Percentiles rank a stretch among this genome's conserved stretches.
These are phyloP conservation scores for Catagonus wagneri DNA, from an alignment of 2,113 vertebrate species.

Conservation along the genomic window DNA sequence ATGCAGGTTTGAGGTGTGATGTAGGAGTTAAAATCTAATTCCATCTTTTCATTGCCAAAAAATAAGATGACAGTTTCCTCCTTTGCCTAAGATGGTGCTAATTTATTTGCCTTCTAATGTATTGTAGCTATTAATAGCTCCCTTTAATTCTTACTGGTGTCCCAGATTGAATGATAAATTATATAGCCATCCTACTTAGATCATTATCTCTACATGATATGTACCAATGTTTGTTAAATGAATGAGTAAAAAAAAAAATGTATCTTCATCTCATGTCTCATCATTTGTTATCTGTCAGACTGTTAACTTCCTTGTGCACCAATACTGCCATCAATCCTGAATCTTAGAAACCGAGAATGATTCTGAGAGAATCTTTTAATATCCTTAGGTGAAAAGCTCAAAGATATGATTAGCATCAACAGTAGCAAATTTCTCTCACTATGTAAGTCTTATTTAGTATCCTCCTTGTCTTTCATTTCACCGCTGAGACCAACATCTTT, in stretches of 20 bases:
- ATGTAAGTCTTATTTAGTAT: constrained; percentile 77
- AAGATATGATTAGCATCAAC: constrained; percentile 71
- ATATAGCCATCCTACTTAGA: neutral
- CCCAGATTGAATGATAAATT: neutral
- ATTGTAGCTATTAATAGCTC: neutral
- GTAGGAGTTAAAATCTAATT: neutral
- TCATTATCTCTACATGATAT: neutral
- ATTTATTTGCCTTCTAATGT: neutral
- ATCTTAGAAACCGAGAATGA: constrained; percentile 49
- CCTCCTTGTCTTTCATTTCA: constrained; percentile 71
- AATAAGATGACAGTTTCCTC: neutral
- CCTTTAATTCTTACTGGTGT: neutral
- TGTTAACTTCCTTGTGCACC: neutral
- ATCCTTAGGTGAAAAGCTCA: constrained; percentile 67
- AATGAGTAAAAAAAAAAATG: neutral
- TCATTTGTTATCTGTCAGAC: constrained; percentile 27
- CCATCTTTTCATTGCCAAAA: neutral
- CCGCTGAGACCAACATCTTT: constrained; percentile 75
- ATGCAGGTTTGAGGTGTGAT: neutral
- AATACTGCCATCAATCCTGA: neutral
- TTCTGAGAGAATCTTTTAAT: constrained; percentile 52
- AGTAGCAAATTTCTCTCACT: constrained; percentile 68
- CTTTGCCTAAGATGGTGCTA: neutral
- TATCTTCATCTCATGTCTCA: neutral
- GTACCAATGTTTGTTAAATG: neutral